Evolutionary conservation across 2,113 vertebrate species (phyloP).

Genomic region (Rhinolophus sinicus): DNA sequence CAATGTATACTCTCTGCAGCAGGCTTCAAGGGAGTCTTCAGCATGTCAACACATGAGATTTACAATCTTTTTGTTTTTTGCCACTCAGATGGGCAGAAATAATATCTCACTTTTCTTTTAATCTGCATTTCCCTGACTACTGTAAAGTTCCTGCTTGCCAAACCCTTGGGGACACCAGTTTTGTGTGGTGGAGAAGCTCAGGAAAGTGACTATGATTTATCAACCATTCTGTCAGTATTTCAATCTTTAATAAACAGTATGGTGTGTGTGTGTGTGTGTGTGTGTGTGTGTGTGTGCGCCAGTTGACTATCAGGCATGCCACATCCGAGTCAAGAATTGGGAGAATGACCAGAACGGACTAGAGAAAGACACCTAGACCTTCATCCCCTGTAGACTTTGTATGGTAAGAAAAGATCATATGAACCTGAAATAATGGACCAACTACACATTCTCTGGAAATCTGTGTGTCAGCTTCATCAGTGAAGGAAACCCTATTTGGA

Average conservation of each 20-base stretch:
- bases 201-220: neutral
- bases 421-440: neutral
- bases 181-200: neutral
- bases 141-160: neutral
- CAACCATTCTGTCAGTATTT: neutral
- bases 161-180: neutral
- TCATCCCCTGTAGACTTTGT: neutral
- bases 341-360: neutral
- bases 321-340: neutral
- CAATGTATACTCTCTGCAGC: fast-evolving
- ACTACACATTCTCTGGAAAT: neutral
- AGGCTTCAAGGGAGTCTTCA: neutral
- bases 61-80: neutral
- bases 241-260: neutral
- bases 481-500: neutral
- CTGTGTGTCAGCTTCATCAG: neutral
- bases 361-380: neutral
- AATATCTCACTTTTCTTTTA: neutral
- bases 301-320: neutral
- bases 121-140: neutral
- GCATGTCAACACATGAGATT: neutral
- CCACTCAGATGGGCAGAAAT: neutral
- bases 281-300: neutral
- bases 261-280: neutral
- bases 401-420: neutral